These are phyloP conservation scores for Sebastolobus altivelis DNA, from an alignment of 2,797 vertebrate genomes.

Conservation along the genomic window DNA sequence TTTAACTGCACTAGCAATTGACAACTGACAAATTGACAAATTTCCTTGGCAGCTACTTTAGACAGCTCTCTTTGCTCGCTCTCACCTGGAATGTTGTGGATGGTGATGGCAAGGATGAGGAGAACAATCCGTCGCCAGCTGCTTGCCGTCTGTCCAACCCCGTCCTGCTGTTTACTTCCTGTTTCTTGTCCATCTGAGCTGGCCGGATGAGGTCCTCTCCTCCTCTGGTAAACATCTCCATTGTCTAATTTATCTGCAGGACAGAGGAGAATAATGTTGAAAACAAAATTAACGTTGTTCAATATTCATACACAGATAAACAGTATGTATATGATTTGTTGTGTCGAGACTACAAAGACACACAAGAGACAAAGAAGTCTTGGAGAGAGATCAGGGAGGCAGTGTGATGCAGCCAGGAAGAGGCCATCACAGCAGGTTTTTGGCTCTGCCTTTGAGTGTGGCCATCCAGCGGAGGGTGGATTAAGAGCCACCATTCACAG, in stretches of 20 bases:
- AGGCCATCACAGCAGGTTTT: not conserved
- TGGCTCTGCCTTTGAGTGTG: not conserved
- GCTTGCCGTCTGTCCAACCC: constrained; percentile 56
- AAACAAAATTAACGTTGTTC: not conserved
- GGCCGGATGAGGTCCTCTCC: constrained; percentile 59
- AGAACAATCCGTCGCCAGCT: constrained; percentile 93
- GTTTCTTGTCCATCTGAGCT: constrained; percentile 53
- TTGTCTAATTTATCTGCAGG: constrained; percentile 91
- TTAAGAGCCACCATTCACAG: not conserved
- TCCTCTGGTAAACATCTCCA: constrained; percentile 91
- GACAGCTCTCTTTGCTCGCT: not conserved
- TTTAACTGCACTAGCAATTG: not conserved
- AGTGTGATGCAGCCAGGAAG: not conserved
- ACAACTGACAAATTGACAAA: not conserved
- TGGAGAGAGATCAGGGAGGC: not conserved
- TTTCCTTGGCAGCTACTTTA: not conserved
- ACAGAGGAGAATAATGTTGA: not conserved
- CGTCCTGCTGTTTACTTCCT: constrained; percentile 59
- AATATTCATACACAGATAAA: not conserved
- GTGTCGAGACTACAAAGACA: not conserved
- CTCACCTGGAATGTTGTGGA: constrained; percentile 97
- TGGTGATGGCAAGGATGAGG: constrained; percentile 95
- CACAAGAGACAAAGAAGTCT: not conserved
- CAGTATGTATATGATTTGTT: not conserved
- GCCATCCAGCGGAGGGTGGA: not conserved